Conservation (phyloP, 2,113 vertebrate genomes). For the Cyprinodon brontotheroides region DNA sequence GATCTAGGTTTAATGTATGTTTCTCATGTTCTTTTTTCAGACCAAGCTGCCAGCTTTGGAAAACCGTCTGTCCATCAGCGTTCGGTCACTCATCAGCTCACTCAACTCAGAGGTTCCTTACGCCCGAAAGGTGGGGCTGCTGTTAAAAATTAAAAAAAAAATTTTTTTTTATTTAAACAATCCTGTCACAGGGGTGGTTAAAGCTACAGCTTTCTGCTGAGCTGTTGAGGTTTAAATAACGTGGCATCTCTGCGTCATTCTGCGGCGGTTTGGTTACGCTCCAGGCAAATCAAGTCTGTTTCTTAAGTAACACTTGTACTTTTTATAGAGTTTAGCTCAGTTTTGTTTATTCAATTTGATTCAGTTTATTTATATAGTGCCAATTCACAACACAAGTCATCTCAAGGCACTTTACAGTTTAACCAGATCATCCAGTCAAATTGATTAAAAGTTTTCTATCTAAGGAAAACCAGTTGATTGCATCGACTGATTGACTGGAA, state of each 20-base stretch:
- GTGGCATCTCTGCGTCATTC: neutral
- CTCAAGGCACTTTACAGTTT: too few relatives aligned
- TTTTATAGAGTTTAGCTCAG: neutral
- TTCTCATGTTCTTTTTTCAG: constrained; percentile 48
- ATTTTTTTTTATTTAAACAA: neutral
- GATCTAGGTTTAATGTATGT: neutral
- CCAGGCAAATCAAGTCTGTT: neutral
- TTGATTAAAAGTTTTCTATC: too few relatives aligned
- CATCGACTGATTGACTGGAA: too few relatives aligned
- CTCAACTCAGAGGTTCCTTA: constrained; percentile 57
- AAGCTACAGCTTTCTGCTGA: neutral
- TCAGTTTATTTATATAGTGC: too few relatives aligned
- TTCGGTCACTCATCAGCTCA: constrained; percentile 62
- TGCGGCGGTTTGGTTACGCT: neutral
- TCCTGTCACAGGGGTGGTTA: neutral
- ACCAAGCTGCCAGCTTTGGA: constrained; percentile 74
- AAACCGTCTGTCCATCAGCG: constrained; percentile 61
- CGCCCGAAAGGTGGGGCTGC: constrained; percentile 68
- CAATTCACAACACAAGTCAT: too few relatives aligned
- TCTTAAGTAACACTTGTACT: neutral
- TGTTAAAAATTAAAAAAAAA: neutral
- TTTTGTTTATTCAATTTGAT: neutral
- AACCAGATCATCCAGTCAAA: too few relatives aligned
- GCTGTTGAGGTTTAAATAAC: too few relatives aligned
- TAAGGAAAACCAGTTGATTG: too few relatives aligned